A percentile compares a stretch with the other conserved stretches of the same genome.
These are phyloP conservation scores for Sebastes steindachneri DNA, from an alignment of 2,797 vertebrate species.

Conservation along the genomic window DNA sequence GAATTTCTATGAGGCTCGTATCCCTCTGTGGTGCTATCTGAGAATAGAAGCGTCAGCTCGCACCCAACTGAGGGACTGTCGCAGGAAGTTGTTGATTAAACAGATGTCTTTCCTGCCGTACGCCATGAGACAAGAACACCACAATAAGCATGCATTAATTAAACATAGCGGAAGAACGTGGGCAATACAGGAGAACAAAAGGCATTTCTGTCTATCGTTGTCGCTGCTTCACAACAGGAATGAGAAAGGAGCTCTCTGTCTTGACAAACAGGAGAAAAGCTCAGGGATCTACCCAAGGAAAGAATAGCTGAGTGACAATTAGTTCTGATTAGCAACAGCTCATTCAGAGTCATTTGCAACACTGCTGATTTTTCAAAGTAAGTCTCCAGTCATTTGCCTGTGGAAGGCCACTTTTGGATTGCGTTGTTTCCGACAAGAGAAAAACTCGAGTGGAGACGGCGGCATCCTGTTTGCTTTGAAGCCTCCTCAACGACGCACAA, in stretches of 20 bases:
- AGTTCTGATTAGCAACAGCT: conserved; percentile 82
- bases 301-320: conserved; percentile 78
- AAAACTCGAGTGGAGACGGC: conserved; percentile 13
- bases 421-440: conserved; percentile 39
- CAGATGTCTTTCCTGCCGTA: conserved; percentile 67
- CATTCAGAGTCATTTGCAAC: conserved; percentile 35
- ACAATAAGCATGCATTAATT: conserved; percentile 76
- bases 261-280: conserved; percentile 11
- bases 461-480: conserved; percentile 52
- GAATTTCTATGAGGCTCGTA: conserved; percentile 75
- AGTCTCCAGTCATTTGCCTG: conserved; percentile 6
- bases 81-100: conserved; percentile 83
- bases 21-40: conserved; percentile 67
- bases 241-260: conserved; percentile 23
- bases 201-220: conserved; percentile 34
- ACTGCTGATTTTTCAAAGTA: conserved; percentile 34
- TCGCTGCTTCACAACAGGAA: conserved; percentile 41
- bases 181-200: conserved; percentile 59
- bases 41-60: conserved; percentile 73
- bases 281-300: conserved; percentile 59
- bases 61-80: conserved; percentile 73
- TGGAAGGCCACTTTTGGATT: conserved; percentile 27
- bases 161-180: conserved; percentile 69
- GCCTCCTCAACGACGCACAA: conserved; percentile 16
- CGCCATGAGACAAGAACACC: conserved; percentile 61